Evolutionary conservation across 2,888 invertebrate genomes (phyloP), one percentile per base, ranked within the genome.

Genomic region (Psylliodes chrysocephalus): DNA sequence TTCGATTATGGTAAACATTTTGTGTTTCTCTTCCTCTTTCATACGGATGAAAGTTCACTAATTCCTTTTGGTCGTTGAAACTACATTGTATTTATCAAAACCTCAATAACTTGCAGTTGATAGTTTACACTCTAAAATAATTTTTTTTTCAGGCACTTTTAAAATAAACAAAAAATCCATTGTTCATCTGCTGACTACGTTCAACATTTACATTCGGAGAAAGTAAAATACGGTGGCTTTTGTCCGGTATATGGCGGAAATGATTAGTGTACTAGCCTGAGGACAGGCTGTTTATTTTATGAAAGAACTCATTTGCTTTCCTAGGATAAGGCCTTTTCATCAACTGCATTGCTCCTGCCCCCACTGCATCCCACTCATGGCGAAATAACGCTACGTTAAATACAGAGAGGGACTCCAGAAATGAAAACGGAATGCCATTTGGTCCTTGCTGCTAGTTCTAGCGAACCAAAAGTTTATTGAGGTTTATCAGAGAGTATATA

Each of bases 261-360:
- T 57, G 47, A 57, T 57, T 57, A 57, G 47, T 47, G 47, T 35
- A 57, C 33, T 47, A 57, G 56, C 56, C 56, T 22, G 47, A 30
- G 56, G 56, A 30, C 19, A 33, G 22, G 15, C 47, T 57, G 56
- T 57, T 47, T 47, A 57, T 47, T 35, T 57, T 47, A 47, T 57
- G 47, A 57, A 57, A 56, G 46, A 19, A 47, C 56, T 47, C 56
- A 57, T 57, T 57, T 47, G 56, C 56, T 56, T 56, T 44, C 19
- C 56, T 30, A 46, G 46, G 46, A 56, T 30, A n/a, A 46, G 14
- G 35, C 35, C 56, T 40, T 46, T 57, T 57, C 22, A 57, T 57
- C 47, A 57, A 28, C 17, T 17, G 35, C 42, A 28, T 25, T 42
- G 42, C 14, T 30, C 30, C 30, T 6, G 30, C 1, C 2, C 4